Conservation (phyloP, 2,113 vertebrate species). For the Pachycephala philippinensis region DNA sequence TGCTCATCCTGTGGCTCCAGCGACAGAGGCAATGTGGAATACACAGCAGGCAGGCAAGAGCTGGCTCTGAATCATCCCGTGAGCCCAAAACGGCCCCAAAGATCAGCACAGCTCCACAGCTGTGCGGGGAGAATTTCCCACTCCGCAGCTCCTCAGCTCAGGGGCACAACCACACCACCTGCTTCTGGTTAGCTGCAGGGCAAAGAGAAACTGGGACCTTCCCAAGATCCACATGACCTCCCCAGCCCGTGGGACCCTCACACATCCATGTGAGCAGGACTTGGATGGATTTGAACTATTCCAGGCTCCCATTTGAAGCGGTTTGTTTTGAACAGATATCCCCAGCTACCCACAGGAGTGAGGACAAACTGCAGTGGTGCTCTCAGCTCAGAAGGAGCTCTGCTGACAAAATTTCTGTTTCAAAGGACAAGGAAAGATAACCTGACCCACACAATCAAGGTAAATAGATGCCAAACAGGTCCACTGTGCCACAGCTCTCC, state of each 20-base stretch:
- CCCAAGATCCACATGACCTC: background rate
- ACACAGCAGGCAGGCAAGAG: background rate
- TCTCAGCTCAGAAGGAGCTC: background rate
- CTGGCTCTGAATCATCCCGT: background rate
- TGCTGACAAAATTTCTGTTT: background rate
- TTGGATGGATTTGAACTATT: background rate
- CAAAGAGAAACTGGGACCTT: background rate
- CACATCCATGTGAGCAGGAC: fast-evolving
- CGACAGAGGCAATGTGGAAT: background rate
- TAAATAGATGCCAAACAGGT: background rate
- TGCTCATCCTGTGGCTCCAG: background rate
- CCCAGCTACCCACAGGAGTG: background rate
- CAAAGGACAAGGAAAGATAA: background rate
- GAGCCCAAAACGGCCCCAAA: background rate
- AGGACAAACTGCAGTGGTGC: background rate
- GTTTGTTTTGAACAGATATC: background rate
- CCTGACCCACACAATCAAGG: background rate
- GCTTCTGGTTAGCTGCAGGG: background rate
- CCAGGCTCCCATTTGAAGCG: background rate
- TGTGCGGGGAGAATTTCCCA: background rate
- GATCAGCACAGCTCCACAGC: background rate
- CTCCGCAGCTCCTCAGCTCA: background rate
- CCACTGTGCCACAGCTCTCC: background rate
- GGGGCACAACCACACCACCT: background rate
- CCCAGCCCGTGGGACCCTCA: background rate